phyloP scores from a whole-genome alignment of 2,113 vertebrate species.

The Lamprologus lemairii region DNA sequence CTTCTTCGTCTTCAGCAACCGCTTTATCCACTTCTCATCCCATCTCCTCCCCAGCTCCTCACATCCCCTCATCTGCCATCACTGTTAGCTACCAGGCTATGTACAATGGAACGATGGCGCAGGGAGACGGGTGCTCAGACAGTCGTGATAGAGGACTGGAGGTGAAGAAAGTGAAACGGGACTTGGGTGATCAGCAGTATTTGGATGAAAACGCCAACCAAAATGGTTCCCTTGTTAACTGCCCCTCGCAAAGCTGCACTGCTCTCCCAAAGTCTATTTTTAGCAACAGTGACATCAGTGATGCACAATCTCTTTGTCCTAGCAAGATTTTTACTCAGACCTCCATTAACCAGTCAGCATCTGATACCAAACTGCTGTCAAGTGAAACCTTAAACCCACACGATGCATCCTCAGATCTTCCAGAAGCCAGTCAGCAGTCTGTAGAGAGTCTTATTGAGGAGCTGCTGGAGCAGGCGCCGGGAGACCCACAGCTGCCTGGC shows the following conservation, averaged over 20 bases:
- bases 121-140: conserved; percentile 51
- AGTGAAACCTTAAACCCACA: neutral
- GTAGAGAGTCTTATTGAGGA: conserved; percentile 79
- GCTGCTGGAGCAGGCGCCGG: conserved; percentile 70
- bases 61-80: conserved; percentile 5
- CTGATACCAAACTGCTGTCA: neutral
- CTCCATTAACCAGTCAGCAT: neutral
- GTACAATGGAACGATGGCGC: conserved; percentile 55
- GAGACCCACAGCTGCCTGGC: conserved; percentile 26
- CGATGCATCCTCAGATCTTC: neutral
- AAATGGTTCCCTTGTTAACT: conserved; percentile 43
- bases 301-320: conserved; percentile 8
- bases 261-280: conserved; percentile 25
- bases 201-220: conserved; percentile 57
- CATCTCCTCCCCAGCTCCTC: neutral
- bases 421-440: conserved; percentile 51
- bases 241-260: conserved; percentile 22
- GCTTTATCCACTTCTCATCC: conserved; percentile 4
- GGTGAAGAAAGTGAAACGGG: conserved; percentile 80
- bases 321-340: conserved; percentile 15
- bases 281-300: conserved; percentile 10
- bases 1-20: conserved; percentile 5
- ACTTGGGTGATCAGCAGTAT: conserved; percentile 50
- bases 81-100: conserved; percentile 46
- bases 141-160: conserved; percentile 63